These are phyloP conservation scores for Bufo bufo DNA, from an alignment of 2,113 vertebrate genomes.

Conservation along the genomic window DNA sequence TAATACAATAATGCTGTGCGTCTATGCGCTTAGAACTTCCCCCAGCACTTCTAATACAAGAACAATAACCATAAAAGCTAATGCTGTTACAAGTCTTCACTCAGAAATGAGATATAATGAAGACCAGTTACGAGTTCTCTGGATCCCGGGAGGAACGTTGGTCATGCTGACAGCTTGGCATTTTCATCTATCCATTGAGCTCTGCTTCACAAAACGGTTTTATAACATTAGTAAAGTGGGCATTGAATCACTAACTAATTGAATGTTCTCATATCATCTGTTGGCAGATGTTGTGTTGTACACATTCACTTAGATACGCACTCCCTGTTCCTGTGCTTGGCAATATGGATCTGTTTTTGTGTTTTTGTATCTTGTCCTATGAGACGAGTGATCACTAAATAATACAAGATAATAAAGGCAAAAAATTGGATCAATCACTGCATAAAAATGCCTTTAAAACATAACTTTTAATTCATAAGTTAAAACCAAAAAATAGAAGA, in stretches of 20 bases:
- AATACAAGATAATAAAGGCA: no score
- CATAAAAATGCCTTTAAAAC: no score
- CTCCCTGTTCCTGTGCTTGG: not conserved
- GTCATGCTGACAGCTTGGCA: conserved; percentile 24
- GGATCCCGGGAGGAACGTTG: conserved; percentile 14
- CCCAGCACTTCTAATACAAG: not conserved
- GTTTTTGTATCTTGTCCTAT: not conserved
- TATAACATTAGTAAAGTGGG: conserved; percentile 38
- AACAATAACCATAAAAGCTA: conserved; percentile 32
- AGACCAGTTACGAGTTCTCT: conserved; percentile 38
- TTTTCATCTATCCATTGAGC: conserved; percentile 40
- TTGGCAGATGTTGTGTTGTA: conserved; percentile 12
- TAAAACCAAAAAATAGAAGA: no score
- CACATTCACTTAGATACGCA: not conserved
- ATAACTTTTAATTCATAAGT: no score
- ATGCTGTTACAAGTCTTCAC: conserved; percentile 31
- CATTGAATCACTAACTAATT: conserved; percentile 38
- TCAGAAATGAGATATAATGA: conserved; percentile 33
- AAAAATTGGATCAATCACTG: no score
- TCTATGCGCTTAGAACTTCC: not conserved
- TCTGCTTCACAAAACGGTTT: conserved; percentile 26
- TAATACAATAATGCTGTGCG: conserved; percentile 2
- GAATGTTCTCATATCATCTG: conserved; percentile 42
- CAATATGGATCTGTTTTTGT: not conserved
- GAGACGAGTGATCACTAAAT: no score